Conservation (phyloP, 1,140 invertebrate species). For the Eubasilissa regina region DNA sequence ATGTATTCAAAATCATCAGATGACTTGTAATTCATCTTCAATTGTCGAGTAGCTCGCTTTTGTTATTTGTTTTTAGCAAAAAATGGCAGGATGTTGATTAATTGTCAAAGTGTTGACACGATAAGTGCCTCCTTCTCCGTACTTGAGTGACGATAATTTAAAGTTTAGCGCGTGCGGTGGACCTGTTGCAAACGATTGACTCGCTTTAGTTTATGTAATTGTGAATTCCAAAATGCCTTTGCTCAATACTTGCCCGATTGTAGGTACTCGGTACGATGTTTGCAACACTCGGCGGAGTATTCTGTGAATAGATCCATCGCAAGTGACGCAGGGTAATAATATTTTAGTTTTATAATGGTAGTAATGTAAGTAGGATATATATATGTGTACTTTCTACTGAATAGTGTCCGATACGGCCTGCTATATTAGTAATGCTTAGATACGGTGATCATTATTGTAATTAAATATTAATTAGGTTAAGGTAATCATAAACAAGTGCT, state of each 20-base stretch:
- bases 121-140: not conserved
- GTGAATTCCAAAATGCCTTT: slow-evolving; percentile 3
- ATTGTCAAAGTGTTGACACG: not conserved
- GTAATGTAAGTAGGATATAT: not conserved
- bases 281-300: not conserved
- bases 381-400: not conserved
- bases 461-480: too few relatives aligned
- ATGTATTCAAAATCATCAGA: too few relatives aligned
- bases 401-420: not conserved
- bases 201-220: not conserved
- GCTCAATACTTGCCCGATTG: not conserved
- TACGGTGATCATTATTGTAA: too few relatives aligned
- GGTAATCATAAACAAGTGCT: too few relatives aligned
- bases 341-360: not conserved
- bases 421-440: not conserved
- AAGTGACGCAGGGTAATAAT: not conserved
- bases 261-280: not conserved
- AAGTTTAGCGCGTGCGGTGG: not conserved
- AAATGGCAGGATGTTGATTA: too few relatives aligned
- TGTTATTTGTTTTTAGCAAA: too few relatives aligned
- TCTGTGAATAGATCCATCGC: not conserved
- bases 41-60: too few relatives aligned
- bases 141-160: not conserved
- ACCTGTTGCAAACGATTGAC: too few relatives aligned
- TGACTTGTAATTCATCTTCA: too few relatives aligned